Evolutionary conservation across 2,888 invertebrate species (phyloP), one percentile per base, ranked within the genome.

Genomic region (Punctoribates punctum): DNA sequence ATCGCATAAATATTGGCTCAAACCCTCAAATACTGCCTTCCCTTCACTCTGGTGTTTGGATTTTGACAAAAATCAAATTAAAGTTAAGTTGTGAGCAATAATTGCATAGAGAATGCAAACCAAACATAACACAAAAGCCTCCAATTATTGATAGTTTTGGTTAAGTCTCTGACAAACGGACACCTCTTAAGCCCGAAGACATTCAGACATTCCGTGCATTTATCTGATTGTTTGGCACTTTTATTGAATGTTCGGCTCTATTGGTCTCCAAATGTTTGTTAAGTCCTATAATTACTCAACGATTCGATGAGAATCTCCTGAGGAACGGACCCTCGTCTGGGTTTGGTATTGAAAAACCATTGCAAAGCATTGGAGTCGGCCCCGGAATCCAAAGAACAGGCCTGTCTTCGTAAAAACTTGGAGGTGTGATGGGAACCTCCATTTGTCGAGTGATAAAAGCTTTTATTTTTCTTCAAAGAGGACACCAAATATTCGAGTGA

Each of bases 251-350:
- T 38, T 38, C 34, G 38, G 38, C 25, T 38, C 17, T 38, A 27
- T 29, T 3, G 1, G 29, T 38, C 38, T 17, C 38, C 34, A 34
- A 34, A 34, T 20, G 9, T 67, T 38, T 20, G 17, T 73, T 65
- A 75, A 51, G 75, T 57, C 54, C 60, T 77, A 23, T 77, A 77
- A 54, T 77, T 77, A 57, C 23, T 73, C 51, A 77, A 51, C 46
- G 77, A 77, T 13, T 65, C 60, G 57, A 77, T 77, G 17, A 77
- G 67, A 72, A 77, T 76, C 27, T 77, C 77, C 57, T 77, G 77
- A 46, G 77, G 77, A 57, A 77, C 75, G 17, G 77, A 77, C 17
- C 54, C 54, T 25, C 54, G 13, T 27, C 73, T 29, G 11, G 34
- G 38, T 27, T 77, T 75, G 15, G 34, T 46, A 46, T 57, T 73